Base-by-base conservation (phyloP, 2,797 vertebrate genomes). In the Pitangus sulphuratus region DNA sequence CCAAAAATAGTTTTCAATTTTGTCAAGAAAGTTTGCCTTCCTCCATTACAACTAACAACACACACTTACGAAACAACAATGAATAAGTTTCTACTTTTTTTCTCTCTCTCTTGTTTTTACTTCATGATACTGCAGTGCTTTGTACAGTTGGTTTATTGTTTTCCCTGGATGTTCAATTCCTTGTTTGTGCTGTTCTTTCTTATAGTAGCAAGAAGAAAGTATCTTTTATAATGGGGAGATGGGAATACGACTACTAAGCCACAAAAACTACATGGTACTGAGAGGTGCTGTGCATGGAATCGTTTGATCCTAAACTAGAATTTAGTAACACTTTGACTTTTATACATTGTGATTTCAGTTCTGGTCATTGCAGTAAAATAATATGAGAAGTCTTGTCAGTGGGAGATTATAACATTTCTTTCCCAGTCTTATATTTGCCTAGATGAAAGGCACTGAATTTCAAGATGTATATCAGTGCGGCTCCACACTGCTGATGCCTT, bases 121-220 rank as follows among this genome's bases (percentile, higher is more conserved):
- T 87, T 91, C 15, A 17, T 5, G 4, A 40, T 2, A 0, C 24
- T 0, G 0, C 14, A 65, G 9, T 51, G 42, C 4, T 71, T 69
- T 69, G 5, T 26, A 33, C 0, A 1, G 24, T 54, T 53, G 21
- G 31, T 77, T 87, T 54, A 31, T 24, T 69, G 10, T 51, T 89
- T 89, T 79, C 8, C 26, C 9, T 64, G 44, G 15, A 35, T 1
- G 2, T 33, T 75, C 14, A 39, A 2, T 56, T 53, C 39, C 30
- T 78, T 71, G 3, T 65, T 82, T 83, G 40, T 80, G 26, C 22
- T 80, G 11, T 7, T 92, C 56, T 89, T 70, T 61, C 13, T 48
- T 30, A 44, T 3, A 85, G 2, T 28, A 64, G 62, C 12, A 75
- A 35, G 33, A 70, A 57, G 20, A 82, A 84, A 92, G 12, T 24